Evolutionary conservation across 1,140 invertebrate species (phyloP).

Genomic region (Akabosia matsudoensis): DNA sequence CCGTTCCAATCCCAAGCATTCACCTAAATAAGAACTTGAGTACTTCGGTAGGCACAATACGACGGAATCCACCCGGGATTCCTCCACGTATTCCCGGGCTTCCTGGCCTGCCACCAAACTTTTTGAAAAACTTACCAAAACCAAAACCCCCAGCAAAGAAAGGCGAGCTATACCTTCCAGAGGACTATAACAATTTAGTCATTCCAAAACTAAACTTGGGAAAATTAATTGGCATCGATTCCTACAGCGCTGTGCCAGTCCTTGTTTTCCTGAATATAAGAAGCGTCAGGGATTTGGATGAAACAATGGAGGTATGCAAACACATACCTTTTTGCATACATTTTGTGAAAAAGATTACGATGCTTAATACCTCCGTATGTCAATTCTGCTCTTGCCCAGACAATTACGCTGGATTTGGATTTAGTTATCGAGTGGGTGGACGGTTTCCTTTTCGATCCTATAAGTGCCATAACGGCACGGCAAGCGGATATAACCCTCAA

Average conservation of each 20-base stretch:
- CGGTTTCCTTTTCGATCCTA: slow-evolving; percentile 29
- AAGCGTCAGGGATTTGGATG: slow-evolving; percentile 24
- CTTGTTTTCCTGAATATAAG: slow-evolving; percentile 32
- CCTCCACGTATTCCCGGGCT: not conserved
- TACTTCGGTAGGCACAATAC: not conserved
- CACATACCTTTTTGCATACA: not conserved
- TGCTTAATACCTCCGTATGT: not conserved
- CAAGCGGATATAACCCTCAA: slow-evolving; percentile 26
- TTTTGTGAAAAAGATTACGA: not conserved
- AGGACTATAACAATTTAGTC: slow-evolving; percentile 35
- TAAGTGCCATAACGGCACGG: not conserved
- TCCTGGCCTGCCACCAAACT: not conserved
- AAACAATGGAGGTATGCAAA: slow-evolving; percentile 22
- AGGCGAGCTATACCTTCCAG: slow-evolving; percentile 34
- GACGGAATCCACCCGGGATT: not conserved
- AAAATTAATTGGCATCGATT: slow-evolving; percentile 17
- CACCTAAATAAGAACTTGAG: too few species aligned
- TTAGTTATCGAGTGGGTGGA: slow-evolving; percentile 35
- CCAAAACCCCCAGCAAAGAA: slow-evolving; percentile 21
- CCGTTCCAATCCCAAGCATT: too few species aligned
- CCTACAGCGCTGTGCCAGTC: slow-evolving; percentile 28
- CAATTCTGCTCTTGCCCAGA: not conserved
- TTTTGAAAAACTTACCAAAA: not conserved
- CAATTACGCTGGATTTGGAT: not conserved
- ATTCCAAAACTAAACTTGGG: slow-evolving; percentile 36